These are phyloP conservation scores for Argynnis bischoffii DNA, from an alignment of 2,888 invertebrate species.

Conservation along the genomic window DNA sequence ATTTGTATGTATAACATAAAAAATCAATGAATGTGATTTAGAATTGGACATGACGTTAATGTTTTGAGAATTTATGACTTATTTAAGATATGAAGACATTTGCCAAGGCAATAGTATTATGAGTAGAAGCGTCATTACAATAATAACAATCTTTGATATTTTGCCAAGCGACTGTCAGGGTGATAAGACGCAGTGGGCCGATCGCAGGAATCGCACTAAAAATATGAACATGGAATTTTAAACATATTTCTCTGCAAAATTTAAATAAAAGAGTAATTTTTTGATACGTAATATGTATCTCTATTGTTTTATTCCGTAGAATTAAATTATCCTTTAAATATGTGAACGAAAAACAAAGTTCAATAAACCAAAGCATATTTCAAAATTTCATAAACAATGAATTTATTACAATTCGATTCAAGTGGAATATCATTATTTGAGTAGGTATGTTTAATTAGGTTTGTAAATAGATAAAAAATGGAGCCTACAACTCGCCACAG, in stretches of 20 bases:
- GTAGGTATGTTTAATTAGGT: constrained; percentile 9
- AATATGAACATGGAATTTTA: constrained; percentile 48
- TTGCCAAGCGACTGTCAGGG: constrained; percentile 70
- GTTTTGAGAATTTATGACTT: constrained; percentile 62
- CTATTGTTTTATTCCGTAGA: no score
- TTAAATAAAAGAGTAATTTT: neutral
- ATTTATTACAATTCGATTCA: neutral
- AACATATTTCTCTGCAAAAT: constrained; percentile 11
- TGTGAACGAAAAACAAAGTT: neutral
- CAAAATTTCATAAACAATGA: neutral
- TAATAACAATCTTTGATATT: constrained; percentile 73
- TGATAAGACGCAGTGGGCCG: constrained; percentile 57
- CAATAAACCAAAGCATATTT: neutral
- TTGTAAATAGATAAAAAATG: constrained; percentile 19
- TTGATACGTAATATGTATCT: no score
- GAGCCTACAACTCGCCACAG: constrained; percentile 30
- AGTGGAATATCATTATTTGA: neutral
- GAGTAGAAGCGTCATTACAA: constrained; percentile 71
- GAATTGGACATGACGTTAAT: constrained; percentile 60
- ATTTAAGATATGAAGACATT: constrained; percentile 67
- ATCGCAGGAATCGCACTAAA: constrained; percentile 55
- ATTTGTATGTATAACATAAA: constrained; percentile 37
- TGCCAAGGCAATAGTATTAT: constrained; percentile 69
- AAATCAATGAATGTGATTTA: constrained; percentile 53
- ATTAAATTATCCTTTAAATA: no score